Evolutionary conservation across 2,888 invertebrate genomes (phyloP), one percentile per base, ranked within the genome.

Genomic region (Hydriomena furcata): DNA sequence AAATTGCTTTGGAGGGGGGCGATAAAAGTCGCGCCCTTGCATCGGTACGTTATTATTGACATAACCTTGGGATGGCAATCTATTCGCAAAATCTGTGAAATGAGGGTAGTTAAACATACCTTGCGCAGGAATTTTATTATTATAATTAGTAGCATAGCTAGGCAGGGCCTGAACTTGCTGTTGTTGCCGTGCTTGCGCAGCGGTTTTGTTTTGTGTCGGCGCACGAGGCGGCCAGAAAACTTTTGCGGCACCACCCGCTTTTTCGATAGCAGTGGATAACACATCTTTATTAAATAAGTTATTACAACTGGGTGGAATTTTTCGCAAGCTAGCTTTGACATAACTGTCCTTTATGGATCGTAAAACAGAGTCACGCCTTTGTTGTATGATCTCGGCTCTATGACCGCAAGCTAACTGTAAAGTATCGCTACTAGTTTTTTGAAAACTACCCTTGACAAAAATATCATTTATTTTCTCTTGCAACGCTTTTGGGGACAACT

Each of bases 211-310:
- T 32, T 32, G n/a, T 35, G 7, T 23, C 20, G 21, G 2, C n/a
- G n/a, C n/a, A n/a, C n/a, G n/a, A n/a, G n/a, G n/a, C n/a, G 35
- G 35, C 35, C 35, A 35, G 6, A 35, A 35, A 5, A 23, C 6
- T 6, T 6, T 35, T 35, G 3, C 5, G 8, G 23, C 35, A 11
- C 35, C 35, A n/a, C 34, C 34, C 2, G 35, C 10, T 23, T 35
- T 35, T 1, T 35, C 35, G 21, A 35, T 1, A 1, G 23, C 11
- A 10, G 35, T 6, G 6, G 35, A 23, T 10, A 35, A 35, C 10
- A 23, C 23, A 5, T 35, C 35, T 10, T 35, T 23, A 6, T 10
- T 7, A 5, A 35, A 35, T 8, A 35, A 11, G 20, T 21, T 11
- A 3, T 8, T 10, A 11, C 35, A 35, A 6, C 21, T 23, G 11